These are phyloP conservation scores for Papio anubis DNA, from an alignment of 2,113 vertebrate species.

Conservation along the genomic window DNA sequence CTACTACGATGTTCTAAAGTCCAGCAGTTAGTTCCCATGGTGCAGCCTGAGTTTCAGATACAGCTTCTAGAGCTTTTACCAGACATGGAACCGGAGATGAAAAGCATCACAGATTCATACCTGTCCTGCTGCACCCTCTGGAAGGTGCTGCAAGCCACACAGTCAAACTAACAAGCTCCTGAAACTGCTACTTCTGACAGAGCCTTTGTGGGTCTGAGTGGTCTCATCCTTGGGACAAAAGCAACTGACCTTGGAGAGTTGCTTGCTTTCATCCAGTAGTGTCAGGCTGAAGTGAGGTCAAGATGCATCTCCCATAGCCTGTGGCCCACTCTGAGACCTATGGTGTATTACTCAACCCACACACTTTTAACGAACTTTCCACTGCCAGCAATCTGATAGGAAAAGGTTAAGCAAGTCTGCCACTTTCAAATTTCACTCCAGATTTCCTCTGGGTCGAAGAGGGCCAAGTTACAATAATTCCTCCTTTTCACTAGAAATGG, in stretches of 20 bases:
- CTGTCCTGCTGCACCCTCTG: neutral
- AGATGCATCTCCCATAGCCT: neutral
- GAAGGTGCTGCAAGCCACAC: neutral
- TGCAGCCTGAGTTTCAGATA: neutral
- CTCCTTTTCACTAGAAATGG: constrained; percentile 51
- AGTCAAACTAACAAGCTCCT: neutral
- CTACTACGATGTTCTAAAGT: neutral
- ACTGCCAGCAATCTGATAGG: neutral
- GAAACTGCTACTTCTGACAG: neutral
- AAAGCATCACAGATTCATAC: neutral
- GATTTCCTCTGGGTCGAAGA: neutral
- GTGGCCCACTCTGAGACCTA: neutral
- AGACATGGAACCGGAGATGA: neutral
- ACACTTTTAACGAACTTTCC: neutral
- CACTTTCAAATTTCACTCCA: constrained; percentile 8
- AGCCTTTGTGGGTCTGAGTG: neutral
- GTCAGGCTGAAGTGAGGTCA: neutral
- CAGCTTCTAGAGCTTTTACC: neutral
- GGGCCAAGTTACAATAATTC: neutral
- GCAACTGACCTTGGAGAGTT: neutral
- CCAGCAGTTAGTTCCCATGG: neutral
- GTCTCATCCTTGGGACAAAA: neutral
- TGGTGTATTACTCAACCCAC: neutral
- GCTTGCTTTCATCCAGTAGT: neutral
- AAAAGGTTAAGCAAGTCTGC: neutral